Conservation (phyloP, 2,113 vertebrate genomes). For the Pipa parva region DNA sequence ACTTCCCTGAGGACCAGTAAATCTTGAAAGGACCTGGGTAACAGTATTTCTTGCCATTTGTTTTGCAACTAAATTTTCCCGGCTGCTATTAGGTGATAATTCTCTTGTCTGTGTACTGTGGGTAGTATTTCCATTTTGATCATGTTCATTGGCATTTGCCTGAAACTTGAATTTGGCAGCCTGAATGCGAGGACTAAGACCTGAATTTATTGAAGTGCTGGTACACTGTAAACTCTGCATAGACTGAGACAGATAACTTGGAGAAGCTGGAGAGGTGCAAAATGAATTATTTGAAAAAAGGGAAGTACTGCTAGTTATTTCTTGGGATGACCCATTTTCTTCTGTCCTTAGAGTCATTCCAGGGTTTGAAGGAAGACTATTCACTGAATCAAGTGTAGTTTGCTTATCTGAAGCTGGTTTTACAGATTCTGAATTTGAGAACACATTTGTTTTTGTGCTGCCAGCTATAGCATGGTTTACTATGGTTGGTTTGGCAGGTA, state of each 20-base stretch:
- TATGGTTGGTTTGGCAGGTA: constrained; percentile 75
- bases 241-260: constrained; percentile 53
- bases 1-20: constrained; percentile 78
- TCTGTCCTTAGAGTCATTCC: constrained; percentile 55
- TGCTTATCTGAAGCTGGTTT: constrained; percentile 68
- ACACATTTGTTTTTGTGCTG: constrained; percentile 66
- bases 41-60: constrained; percentile 94
- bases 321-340: constrained; percentile 78
- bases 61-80: constrained; percentile 88
- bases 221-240: constrained; percentile 61
- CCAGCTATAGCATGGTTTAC: constrained; percentile 67
- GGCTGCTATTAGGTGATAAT: constrained; percentile 85
- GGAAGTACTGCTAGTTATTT: constrained; percentile 51
- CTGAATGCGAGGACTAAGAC: constrained; percentile 87
- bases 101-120: constrained; percentile 87
- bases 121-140: constrained; percentile 89
- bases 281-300: constrained; percentile 47
- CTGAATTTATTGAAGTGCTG: constrained; percentile 62
- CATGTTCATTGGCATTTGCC: constrained; percentile 78
- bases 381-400: constrained; percentile 68
- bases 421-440: constrained; percentile 47
- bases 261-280: constrained; percentile 49
- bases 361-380: constrained; percentile 50
- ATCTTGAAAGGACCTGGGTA: constrained; percentile 91
- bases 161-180: constrained; percentile 95